A percentile compares a stretch with the other conserved stretches of the same genome.
Conservation (phyloP, 2,113 vertebrate genomes). For the Tinamus guttatus region DNA sequence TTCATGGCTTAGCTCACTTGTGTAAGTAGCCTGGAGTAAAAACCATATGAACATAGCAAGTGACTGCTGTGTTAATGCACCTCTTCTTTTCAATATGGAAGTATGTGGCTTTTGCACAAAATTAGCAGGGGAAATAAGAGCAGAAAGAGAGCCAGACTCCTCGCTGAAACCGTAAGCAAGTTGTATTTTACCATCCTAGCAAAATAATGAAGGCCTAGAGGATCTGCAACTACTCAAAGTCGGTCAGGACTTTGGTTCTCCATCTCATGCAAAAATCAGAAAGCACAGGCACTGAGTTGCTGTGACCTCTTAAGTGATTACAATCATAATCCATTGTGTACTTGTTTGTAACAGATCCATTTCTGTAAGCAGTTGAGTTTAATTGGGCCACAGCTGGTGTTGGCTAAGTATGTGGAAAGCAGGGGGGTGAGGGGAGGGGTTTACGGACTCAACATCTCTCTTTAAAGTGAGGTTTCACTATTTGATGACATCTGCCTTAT, state of each 20-base stretch:
- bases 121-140: background rate
- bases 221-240: background rate
- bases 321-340: constrained; percentile 70
- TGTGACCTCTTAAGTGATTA: constrained; percentile 61
- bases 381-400: constrained; percentile 72
- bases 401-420: constrained; percentile 28
- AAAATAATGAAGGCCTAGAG: background rate
- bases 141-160: background rate
- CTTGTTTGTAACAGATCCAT: constrained; percentile 51
- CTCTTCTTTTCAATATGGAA: background rate
- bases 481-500: background rate
- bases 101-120: background rate
- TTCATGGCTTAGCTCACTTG: background rate
- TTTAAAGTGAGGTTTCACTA: background rate
- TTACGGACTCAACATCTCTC: constrained; percentile 19
- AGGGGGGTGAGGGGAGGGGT: constrained; percentile 7
- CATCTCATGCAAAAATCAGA: background rate
- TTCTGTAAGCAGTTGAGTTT: constrained; percentile 59
- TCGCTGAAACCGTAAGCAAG: background rate
- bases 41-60: accelerated
- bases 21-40: background rate
- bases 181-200: background rate
- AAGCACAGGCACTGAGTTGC: constrained; percentile 25
- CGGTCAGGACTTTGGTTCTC: background rate
- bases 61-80: background rate